Conservation (phyloP, 2,113 vertebrate species). For the Caranx ignobilis region DNA sequence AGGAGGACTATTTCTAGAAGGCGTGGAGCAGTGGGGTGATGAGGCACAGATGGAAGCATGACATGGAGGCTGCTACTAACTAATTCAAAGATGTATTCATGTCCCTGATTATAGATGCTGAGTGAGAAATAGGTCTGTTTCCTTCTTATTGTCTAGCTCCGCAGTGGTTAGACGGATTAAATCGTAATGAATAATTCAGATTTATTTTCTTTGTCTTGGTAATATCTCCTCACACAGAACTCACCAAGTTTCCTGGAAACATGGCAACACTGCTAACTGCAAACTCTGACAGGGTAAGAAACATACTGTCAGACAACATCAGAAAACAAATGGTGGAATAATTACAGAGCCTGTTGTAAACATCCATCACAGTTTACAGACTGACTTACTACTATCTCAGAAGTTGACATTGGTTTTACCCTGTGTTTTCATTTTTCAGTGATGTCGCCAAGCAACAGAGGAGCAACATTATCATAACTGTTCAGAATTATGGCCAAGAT, state of each 20-base stretch:
- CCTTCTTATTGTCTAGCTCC: background rate
- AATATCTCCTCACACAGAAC: background rate
- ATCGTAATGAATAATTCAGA: background rate
- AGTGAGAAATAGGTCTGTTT: constrained; percentile 9
- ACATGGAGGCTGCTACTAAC: constrained; percentile 12
- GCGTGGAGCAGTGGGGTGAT: constrained; percentile 23
- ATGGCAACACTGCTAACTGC: no score
- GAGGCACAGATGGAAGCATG: constrained; percentile 44
- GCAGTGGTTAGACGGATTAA: background rate
- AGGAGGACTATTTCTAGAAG: constrained; percentile 14
- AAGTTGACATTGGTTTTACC: no score
- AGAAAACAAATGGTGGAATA: no score
- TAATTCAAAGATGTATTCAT: constrained; percentile 49
- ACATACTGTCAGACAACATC: no score
- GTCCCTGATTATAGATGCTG: constrained; percentile 34
- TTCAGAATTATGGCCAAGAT: no score
- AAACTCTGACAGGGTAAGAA: no score
- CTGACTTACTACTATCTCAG: no score
- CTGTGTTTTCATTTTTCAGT: no score
- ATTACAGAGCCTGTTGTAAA: no score
- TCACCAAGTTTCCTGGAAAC: background rate
- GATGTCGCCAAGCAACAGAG: no score
- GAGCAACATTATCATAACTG: no score
- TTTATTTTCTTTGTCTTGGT: background rate
- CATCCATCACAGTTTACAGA: no score